Evolutionary conservation across 1,140 invertebrate genomes (phyloP), one percentile per base, ranked within the genome.

Genomic region (Apocrypta bakeri): DNA sequence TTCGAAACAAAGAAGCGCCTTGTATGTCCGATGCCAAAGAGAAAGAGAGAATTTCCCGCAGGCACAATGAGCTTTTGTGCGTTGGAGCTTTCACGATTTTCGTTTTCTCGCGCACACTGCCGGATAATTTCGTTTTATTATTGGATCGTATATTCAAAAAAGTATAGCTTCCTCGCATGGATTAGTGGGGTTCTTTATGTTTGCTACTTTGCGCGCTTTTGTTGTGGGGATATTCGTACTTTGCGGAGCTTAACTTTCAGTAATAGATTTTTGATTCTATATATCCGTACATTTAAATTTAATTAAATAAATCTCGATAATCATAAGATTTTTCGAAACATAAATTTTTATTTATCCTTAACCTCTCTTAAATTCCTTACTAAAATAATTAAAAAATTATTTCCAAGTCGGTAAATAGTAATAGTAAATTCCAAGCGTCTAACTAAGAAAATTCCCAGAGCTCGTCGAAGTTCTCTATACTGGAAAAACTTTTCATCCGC

Each of bases 61-160:
- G 40, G 61, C 11, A 61, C 64, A 82, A 82, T 72, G 66, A 77
- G 66, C 33, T 71, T 82, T 82, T 82, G 80, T 56, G 21, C 17
- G 33, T 74, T 12, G 25, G 21, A 8, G 40, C 21, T 63, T 81
- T 81, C 40, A 11, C 7, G 40, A 25, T 63, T 81, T 81, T 80
- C 56, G 56, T 80, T 81, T 56, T 68, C 71, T 9, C 69, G 48
- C 31, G n/a, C 29, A 8, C 25, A 12, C 64, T 25, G 25, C 25
- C 42, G 27, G 48, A 75, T 75, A 81, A 81, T 81, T 75, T 77
- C 37, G 12, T 77, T 71, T 63, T 64, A 76, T 63, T 64, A 76
- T 56, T 82, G 80, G 33, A 81, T 81, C 74, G 42, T 56, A 56
- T 7, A 17, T 72, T 24, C 40, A 9, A 48, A 69, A 69, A 68